Evolutionary conservation across 1,140 invertebrate species (phyloP).

Genomic region (Idris sp.): DNA sequence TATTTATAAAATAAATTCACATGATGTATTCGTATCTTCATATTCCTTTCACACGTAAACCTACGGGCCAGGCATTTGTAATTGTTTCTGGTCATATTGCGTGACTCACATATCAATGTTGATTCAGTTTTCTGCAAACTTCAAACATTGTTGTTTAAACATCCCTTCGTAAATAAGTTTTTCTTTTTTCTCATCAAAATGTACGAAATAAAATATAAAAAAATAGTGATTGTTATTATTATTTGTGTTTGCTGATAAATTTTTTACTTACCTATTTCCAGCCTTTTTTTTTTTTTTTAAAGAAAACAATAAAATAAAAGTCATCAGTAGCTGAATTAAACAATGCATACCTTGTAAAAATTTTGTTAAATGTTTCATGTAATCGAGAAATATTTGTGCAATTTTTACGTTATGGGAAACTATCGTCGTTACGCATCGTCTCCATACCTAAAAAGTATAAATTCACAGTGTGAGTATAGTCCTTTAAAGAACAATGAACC

Average conservation of each 20-base stretch:
- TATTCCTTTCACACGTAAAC: constrained; percentile 55
- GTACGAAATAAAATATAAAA: too few species aligned
- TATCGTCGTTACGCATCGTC: constrained; percentile 66
- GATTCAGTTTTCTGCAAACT: constrained; percentile 49
- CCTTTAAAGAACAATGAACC: constrained; percentile 47
- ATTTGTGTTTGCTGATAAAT: too few species aligned
- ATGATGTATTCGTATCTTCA: constrained; percentile 53
- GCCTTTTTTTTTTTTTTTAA: too few species aligned
- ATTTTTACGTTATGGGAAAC: constrained; percentile 65
- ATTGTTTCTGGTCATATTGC: constrained; percentile 53
- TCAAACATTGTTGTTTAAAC: constrained; percentile 28
- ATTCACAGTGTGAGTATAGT: constrained; percentile 38
- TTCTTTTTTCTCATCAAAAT: too few species aligned
- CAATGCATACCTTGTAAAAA: too few species aligned
- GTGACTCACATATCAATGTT: constrained; percentile 49
- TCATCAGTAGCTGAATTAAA: too few species aligned
- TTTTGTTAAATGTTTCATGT: constrained; percentile 26
- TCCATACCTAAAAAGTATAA: constrained; percentile 64
- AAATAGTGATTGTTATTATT: too few species aligned
- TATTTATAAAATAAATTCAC: too few species aligned
- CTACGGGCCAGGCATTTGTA: constrained; percentile 48
- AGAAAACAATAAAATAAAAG: too few species aligned
- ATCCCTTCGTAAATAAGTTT: constrained; percentile 22
- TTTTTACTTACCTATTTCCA: too few species aligned
- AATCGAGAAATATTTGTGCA: constrained; percentile 61